A percentile compares a stretch with the other conserved stretches of the same genome.
Evolutionary conservation across 2,113 vertebrate species (phyloP).

Genomic region (Silurus glanis): DNA sequence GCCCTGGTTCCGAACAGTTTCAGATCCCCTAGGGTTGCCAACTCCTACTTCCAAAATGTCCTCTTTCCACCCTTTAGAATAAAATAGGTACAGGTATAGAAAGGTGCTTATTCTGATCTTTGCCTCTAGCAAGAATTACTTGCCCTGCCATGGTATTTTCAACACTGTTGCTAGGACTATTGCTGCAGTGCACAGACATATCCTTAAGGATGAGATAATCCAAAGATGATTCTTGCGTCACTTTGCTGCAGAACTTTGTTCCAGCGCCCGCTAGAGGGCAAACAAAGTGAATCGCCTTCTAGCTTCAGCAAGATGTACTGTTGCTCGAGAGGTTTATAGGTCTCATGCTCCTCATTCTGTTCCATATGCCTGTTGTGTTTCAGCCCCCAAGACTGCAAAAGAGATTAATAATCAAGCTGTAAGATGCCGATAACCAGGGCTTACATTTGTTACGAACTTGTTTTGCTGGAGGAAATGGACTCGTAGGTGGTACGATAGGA

Average conservation of each 20-base stretch:
- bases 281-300: not conserved
- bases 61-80: no score
- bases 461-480: not conserved
- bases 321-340: not conserved
- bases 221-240: no score
- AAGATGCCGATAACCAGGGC: conserved; percentile 8
- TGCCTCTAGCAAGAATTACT: no score
- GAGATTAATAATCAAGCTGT: conserved; percentile 28
- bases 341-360: not conserved
- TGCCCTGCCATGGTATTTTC: no score
- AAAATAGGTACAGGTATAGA: no score
- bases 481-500: not conserved
- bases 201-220: not conserved
- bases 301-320: not conserved
- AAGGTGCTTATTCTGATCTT: no score
- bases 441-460: not conserved
- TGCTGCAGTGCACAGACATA: not conserved
- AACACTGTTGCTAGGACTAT: not conserved
- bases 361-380: conserved; percentile 5
- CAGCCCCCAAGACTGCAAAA: not conserved
- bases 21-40: no score
- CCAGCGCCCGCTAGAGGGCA: not conserved
- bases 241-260: not conserved
- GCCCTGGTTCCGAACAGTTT: no score
- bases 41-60: no score